Conservation (phyloP, 2,113 vertebrate species). For the Taxidea taxus region DNA sequence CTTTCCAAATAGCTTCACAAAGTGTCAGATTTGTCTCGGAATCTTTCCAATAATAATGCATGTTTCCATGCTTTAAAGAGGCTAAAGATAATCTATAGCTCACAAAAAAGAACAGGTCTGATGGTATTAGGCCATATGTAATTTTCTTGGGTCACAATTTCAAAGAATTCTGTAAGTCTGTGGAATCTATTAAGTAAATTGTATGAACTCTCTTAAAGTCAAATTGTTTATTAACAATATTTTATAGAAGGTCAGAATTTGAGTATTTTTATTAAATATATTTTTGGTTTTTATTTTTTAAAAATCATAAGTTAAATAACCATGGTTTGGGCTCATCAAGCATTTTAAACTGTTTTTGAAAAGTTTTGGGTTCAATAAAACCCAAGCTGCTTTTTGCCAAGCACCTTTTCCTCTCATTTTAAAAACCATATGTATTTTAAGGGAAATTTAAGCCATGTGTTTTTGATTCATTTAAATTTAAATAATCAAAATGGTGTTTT, state of each 20-base stretch:
- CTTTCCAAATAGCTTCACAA: neutral
- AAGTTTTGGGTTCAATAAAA: slow-evolving; percentile 66
- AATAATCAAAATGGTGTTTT: slow-evolving; percentile 71
- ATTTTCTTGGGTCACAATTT: slow-evolving; percentile 35
- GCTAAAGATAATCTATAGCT: neutral
- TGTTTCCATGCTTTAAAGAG: neutral
- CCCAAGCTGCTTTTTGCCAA: slow-evolving; percentile 52
- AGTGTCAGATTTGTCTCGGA: neutral
- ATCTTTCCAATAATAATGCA: neutral
- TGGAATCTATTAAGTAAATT: slow-evolving; percentile 46
- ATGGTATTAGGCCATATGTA: neutral
- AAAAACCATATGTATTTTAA: slow-evolving; percentile 67
- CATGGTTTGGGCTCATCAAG: slow-evolving; percentile 52
- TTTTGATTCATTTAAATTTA: slow-evolving; percentile 74
- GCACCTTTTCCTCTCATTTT: slow-evolving; percentile 65
- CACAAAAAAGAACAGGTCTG: neutral
- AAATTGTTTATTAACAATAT: slow-evolving; percentile 47
- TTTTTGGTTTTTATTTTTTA: neutral
- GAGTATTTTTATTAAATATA: slow-evolving; percentile 56
- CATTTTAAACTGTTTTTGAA: slow-evolving; percentile 59
- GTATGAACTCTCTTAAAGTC: slow-evolving; percentile 38
- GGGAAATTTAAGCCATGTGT: slow-evolving; percentile 67
- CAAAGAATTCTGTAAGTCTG: slow-evolving; percentile 16
- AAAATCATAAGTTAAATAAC: slow-evolving; percentile 47
- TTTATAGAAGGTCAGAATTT: slow-evolving; percentile 46